Evolutionary conservation across 1,140 invertebrate genomes (phyloP).

Genomic region (Danaus plexippus): DNA sequence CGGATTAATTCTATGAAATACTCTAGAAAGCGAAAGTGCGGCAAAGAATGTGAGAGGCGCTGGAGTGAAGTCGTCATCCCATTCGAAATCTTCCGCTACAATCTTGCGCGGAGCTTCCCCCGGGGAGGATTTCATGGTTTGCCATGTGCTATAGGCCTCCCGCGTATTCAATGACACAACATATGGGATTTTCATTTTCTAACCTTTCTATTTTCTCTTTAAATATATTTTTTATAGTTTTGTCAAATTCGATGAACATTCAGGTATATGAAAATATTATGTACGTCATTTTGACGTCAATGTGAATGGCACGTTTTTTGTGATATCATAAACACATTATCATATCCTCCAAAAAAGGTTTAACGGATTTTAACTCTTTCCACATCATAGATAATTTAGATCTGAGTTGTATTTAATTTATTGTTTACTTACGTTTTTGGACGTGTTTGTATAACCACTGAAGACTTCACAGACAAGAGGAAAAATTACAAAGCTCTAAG

Average conservation of each 20-base stretch:
- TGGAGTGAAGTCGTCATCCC: conserved; percentile 52
- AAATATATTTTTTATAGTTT: conserved; percentile 4
- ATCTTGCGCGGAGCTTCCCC: conserved; percentile 44
- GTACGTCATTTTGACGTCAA: conserved; percentile 2
- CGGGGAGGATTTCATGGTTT: conserved; percentile 34
- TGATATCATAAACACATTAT: conserved; percentile 5
- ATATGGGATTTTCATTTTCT: conserved; percentile 57
- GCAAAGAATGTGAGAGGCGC: conserved; percentile 53
- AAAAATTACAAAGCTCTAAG: too few species aligned
- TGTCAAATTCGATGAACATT: background rate
- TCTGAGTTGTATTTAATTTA: too few species aligned
- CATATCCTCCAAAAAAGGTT: too few species aligned
- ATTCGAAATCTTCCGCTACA: conserved; percentile 59
- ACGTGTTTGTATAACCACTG: too few species aligned
- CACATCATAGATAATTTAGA: too few species aligned
- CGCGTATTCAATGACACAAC: conserved; percentile 42
- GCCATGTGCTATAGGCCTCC: conserved; percentile 39
- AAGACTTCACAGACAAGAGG: too few species aligned
- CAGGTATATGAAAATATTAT: background rate
- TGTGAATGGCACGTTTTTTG: background rate
- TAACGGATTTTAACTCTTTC: too few species aligned
- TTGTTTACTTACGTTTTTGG: too few species aligned
- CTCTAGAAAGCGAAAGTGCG: conserved; percentile 37
- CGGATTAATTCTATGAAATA: conserved; percentile 57
- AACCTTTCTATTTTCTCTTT: conserved; percentile 6